Percentiles rank a stretch among this genome's conserved stretches.
Conservation (phyloP, 1,140 invertebrate species). For the Drosophila watanabei region DNA sequence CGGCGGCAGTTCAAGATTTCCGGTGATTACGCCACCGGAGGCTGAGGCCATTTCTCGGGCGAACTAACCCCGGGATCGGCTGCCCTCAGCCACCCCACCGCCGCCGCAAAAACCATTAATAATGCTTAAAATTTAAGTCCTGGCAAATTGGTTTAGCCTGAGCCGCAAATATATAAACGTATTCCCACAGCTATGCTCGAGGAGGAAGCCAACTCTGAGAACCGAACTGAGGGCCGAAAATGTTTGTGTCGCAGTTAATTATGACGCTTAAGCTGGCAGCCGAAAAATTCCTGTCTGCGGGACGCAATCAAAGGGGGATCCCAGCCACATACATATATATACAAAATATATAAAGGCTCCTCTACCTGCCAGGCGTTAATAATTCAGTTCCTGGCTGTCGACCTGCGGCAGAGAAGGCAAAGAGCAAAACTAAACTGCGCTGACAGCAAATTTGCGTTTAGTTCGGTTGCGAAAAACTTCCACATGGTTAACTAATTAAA, state of each 20-base stretch:
- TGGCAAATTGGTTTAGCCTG: slow-evolving; percentile 78
- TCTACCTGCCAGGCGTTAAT: slow-evolving; percentile 62
- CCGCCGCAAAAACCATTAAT: slow-evolving; percentile 57
- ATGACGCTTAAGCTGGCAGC: slow-evolving; percentile 59
- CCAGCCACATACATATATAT: background rate
- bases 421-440: slow-evolving; percentile 42
- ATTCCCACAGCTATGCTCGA: slow-evolving; percentile 18
- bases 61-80: slow-evolving; percentile 8
- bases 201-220: slow-evolving; percentile 39
- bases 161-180: slow-evolving; percentile 37
- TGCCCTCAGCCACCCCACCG: slow-evolving; percentile 4
- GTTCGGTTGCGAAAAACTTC: slow-evolving; percentile 40
- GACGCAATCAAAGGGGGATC: slow-evolving; percentile 6
- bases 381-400: slow-evolving; percentile 42
- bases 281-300: slow-evolving; percentile 33
- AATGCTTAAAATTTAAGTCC: slow-evolving; percentile 81
- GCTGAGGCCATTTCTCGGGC: background rate
- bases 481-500: slow-evolving; percentile 60
- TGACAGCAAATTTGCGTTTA: slow-evolving; percentile 46
- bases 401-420: slow-evolving; percentile 2
- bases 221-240: slow-evolving; percentile 51
- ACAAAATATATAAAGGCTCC: slow-evolving; percentile 2
- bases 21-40: slow-evolving; percentile 28
- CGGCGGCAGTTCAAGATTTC: slow-evolving; percentile 29
- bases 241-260: slow-evolving; percentile 77